Base-by-base conservation (phyloP, 2,888 invertebrate species). In the Ophion ventricosus region DNA sequence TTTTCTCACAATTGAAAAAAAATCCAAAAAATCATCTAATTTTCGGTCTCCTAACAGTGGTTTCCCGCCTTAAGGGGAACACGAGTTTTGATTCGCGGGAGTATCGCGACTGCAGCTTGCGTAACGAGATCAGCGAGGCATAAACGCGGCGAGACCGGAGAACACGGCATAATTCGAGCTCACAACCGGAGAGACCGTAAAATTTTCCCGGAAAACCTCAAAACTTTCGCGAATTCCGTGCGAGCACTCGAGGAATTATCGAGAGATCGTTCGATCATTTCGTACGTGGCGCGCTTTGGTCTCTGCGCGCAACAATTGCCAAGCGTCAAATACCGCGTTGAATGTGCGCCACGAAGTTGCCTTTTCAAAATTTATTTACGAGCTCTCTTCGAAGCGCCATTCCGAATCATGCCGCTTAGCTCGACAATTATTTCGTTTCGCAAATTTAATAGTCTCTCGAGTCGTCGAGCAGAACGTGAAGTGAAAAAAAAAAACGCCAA, bases 141-240 rank as follows among this genome's bases (percentile, higher is more conserved):
- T 77, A 57, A 20, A 56, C 49, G 49, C 17, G 17, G 49, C 70
- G 43, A 70, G 69, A 72, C 57, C 56, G 66, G 67, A 49, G 49
- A 59, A 57, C 77, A 67, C 73, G 26, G 77, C 76, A 23, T 80
- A 49, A 74, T 77, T 81, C 70, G 78, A 63, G 78, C 81, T 69
- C 69, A 63, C 83, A 72, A 61, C 82, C 49, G 49, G 74, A 84
- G 74, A 84, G 82, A 73, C 76, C 85, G 86, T 85, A 84, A 87
- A 85, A 87, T 84, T 49, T 86, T 87, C 86, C 87, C 85, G 87
- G 86, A 86, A 86, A 87, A 86, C 86, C 74, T 82, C 76, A 81
- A 80, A 86, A 86, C 86, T 87, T 86, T 86, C 84, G 86, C 84
- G 86, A 85, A 87, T 87, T 87, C 86, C 85, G 78, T 49, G 49